Percentiles rank a stretch among this genome's conserved stretches.
Evolutionary conservation across 2,797 vertebrate species (phyloP).

Genomic region (Pangasius larnaudii): DNA sequence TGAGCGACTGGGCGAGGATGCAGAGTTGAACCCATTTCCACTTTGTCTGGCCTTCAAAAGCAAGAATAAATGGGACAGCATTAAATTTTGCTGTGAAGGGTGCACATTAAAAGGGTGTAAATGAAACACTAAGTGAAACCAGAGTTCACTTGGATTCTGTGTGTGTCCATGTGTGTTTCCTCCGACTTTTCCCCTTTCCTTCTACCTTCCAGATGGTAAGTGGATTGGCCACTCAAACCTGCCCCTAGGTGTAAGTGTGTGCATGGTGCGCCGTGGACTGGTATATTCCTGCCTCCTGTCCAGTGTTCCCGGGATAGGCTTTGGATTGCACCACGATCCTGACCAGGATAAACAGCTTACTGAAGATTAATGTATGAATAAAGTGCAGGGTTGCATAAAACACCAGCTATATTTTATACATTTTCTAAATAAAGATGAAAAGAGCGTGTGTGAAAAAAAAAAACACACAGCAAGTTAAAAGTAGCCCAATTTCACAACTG

Average conservation of each 20-base stretch:
- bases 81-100: background rate
- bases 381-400: background rate
- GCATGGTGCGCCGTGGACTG: background rate
- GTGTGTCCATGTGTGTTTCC: background rate
- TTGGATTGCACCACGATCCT: background rate
- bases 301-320: background rate
- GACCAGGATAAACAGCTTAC: background rate
- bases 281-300: background rate
- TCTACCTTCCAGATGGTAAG: background rate
- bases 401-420: background rate
- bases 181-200: background rate
- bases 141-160: background rate
- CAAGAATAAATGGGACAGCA: constrained; percentile 12
- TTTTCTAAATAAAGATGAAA: background rate
- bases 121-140: background rate
- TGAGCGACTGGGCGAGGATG: background rate
- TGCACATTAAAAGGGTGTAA: background rate
- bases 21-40: constrained; percentile 3
- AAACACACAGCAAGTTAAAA: background rate
- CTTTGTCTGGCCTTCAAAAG: constrained; percentile 46
- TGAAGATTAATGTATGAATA: background rate
- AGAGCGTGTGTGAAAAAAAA: background rate
- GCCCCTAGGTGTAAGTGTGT: no score
- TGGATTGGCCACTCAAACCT: background rate
- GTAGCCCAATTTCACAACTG: background rate